These are phyloP conservation scores for Himalopsyche japonica DNA, from an alignment of 2,888 invertebrate genomes.

Conservation along the genomic window DNA sequence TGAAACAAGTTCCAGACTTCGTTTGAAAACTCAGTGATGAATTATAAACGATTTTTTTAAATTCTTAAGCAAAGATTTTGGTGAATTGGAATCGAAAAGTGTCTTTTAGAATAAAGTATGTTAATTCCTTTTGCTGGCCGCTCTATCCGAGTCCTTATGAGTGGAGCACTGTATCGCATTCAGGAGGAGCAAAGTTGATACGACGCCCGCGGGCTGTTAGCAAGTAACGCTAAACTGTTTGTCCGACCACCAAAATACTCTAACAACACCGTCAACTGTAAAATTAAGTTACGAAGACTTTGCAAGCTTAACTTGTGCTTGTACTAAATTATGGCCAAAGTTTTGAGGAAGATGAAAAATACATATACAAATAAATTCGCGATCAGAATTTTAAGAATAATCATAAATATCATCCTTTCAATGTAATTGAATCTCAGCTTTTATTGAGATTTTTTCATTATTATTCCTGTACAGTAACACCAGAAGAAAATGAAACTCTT, in stretches of 20 bases:
- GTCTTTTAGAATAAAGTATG: too few species aligned
- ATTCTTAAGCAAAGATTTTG: too few species aligned
- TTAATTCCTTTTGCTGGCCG: too few species aligned
- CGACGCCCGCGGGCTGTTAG: slow-evolving; percentile 30
- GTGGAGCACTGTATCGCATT: slow-evolving; percentile 25
- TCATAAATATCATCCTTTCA: too few species aligned
- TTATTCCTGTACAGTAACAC: too few species aligned
- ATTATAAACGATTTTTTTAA: too few species aligned
- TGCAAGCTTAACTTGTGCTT: slow-evolving; percentile 35
- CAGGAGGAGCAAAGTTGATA: slow-evolving; percentile 20
- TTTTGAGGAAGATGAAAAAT: background rate
- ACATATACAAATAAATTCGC: background rate
- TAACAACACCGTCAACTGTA: slow-evolving; percentile 11
- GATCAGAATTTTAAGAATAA: background rate
- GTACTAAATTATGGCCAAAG: slow-evolving; percentile 33
- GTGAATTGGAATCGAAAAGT: too few species aligned
- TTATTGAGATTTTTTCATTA: too few species aligned
- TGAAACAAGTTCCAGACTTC: too few species aligned
- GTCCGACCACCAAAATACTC: background rate
- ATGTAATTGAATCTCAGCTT: too few species aligned
- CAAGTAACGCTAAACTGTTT: slow-evolving; percentile 30
- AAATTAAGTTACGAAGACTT: slow-evolving; percentile 33
- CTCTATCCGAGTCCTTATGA: background rate
- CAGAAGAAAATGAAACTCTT: too few species aligned
- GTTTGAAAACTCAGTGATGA: too few species aligned